These are phyloP conservation scores for Holothuria glaberrima DNA, from an alignment of 35 echinoderm and acorn worm genomes.

Conservation along the genomic window DNA sequence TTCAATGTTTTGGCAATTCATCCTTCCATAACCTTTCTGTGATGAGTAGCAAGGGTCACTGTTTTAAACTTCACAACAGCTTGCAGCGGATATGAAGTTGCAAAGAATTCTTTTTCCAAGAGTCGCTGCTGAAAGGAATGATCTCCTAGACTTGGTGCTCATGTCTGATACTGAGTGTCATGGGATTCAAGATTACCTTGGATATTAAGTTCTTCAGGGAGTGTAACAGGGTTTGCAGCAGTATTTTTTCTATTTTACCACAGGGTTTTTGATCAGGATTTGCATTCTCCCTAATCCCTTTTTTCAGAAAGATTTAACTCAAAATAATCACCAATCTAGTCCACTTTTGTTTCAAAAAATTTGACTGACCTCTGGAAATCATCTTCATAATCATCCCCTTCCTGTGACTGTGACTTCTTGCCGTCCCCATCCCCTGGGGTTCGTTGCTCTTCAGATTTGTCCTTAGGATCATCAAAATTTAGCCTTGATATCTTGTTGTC, in stretches of 20 bases:
- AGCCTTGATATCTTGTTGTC: conserved; percentile 66
- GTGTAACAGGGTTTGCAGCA: background rate
- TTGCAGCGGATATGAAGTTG: no score
- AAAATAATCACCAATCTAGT: background rate
- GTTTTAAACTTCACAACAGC: no score
- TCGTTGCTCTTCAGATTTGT: conserved; percentile 20
- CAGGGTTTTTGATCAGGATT: no score
- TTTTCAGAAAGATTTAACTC: no score
- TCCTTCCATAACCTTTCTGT: no score
- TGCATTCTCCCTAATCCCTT: no score
- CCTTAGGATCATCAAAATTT: conserved; percentile 68
- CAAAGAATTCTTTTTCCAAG: no score
- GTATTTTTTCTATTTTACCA: no score
- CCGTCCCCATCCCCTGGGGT: conserved; percentile 53
- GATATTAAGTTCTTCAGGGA: background rate
- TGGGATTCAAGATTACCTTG: background rate
- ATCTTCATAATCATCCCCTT: conserved; percentile 93
- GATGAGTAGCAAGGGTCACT: no score
- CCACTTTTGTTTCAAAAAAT: background rate
- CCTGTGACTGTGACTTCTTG: conserved; percentile 48
- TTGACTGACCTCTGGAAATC: conserved; percentile 89
- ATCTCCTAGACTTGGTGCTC: no score
- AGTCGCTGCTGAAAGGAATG: no score
- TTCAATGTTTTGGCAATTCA: no score
- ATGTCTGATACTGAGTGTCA: background rate